Percentiles rank a stretch among this genome's conserved stretches.
phyloP scores from a whole-genome alignment of 2,888 invertebrate genomes.

The Drosophila borealis region DNA sequence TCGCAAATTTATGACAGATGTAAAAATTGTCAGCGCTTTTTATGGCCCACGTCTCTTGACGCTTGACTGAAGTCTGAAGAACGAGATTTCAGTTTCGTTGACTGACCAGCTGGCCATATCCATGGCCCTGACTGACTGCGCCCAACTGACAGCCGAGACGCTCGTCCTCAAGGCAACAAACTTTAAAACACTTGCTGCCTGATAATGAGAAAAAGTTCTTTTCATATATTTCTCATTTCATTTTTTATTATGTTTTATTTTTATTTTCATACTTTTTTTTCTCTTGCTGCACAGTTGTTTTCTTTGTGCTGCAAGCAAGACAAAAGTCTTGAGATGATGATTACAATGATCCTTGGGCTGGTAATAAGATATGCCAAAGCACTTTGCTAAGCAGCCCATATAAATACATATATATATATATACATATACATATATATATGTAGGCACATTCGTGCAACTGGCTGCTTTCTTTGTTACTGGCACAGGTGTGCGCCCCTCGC shows the following conservation, averaged over 20 bases:
- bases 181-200: slow-evolving; percentile 68
- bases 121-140: slow-evolving; percentile 44
- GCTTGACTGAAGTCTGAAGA: slow-evolving; percentile 56
- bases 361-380: slow-evolving; percentile 68
- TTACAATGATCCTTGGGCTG: slow-evolving; percentile 67
- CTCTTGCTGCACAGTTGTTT: slow-evolving; percentile 18
- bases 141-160: slow-evolving; percentile 8
- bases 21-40: slow-evolving; percentile 74
- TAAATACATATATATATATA: background rate
- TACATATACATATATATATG: background rate
- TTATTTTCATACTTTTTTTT: slow-evolving; percentile 15
- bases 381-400: slow-evolving; percentile 62
- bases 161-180: slow-evolving; percentile 26
- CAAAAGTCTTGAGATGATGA: slow-evolving; percentile 56
- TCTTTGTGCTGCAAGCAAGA: slow-evolving; percentile 47
- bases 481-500: slow-evolving; percentile 26
- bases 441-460: slow-evolving; percentile 6
- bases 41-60: slow-evolving; percentile 53
- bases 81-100: slow-evolving; percentile 9
- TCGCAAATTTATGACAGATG: slow-evolving; percentile 76
- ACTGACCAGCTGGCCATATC: slow-evolving; percentile 62
- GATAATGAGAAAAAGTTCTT: slow-evolving; percentile 72
- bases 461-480: slow-evolving; percentile 43
- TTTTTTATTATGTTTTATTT: slow-evolving; percentile 25
- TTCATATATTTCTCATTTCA: slow-evolving; percentile 21